Evolutionary conservation across 2,113 vertebrate genomes (phyloP).

Genomic region (Petromus typicus): DNA sequence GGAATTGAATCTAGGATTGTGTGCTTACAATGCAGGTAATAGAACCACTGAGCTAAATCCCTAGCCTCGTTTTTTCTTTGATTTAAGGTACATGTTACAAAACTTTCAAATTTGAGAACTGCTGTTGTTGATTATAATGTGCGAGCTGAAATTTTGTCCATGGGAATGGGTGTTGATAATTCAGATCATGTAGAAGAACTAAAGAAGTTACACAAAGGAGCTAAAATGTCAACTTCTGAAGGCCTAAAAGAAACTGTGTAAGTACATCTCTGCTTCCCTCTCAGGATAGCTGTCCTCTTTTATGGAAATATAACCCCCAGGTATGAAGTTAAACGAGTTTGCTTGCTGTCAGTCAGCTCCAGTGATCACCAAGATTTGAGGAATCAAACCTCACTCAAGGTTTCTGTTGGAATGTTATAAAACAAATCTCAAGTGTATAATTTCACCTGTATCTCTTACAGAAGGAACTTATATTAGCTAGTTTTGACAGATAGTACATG

Average conservation of each 20-base stretch:
- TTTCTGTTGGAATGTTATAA: background rate
- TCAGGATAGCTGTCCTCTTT: background rate
- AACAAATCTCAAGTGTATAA: background rate
- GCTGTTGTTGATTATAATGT: slow-evolving; percentile 92
- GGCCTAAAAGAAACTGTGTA: slow-evolving; percentile 71
- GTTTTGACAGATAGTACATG: background rate
- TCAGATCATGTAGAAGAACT: slow-evolving; percentile 89
- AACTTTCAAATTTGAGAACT: slow-evolving; percentile 86
- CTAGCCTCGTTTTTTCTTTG: too few species aligned
- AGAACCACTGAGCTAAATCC: too few species aligned
- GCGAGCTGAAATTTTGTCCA: slow-evolving; percentile 91
- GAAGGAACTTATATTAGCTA: background rate
- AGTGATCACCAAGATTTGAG: background rate
- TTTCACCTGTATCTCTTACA: background rate
- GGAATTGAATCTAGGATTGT: too few species aligned
- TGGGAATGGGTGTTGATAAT: slow-evolving; percentile 91
- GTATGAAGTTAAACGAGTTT: background rate
- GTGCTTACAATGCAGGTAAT: too few species aligned
- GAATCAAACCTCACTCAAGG: too few species aligned
- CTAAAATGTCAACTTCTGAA: background rate
- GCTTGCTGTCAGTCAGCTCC: background rate
- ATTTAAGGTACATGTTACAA: slow-evolving; percentile 90
- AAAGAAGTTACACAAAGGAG: slow-evolving; percentile 77
- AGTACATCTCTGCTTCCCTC: slow-evolving; percentile 61
- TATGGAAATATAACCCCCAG: background rate